Percentiles rank a stretch among this genome's conserved stretches.
These are phyloP conservation scores for Stegophylla sp. DNA, from an alignment of 2,888 invertebrate genomes.

Conservation along the genomic window DNA sequence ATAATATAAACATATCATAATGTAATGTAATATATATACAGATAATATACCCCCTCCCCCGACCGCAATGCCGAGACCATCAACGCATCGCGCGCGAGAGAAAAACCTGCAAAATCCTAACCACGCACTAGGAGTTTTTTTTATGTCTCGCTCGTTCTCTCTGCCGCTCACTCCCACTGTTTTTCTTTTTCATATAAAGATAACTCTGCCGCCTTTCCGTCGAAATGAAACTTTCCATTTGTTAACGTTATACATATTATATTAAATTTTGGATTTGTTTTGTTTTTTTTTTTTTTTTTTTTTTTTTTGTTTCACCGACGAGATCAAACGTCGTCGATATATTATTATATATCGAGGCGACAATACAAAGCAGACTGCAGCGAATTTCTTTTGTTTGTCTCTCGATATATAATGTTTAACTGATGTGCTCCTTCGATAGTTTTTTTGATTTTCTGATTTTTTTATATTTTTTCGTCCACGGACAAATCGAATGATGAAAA, in stretches of 20 bases:
- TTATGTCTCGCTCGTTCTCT: not conserved
- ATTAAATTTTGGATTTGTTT: too few species aligned
- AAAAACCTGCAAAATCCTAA: slow-evolving; percentile 5
- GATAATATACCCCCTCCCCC: not conserved
- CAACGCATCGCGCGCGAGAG: slow-evolving; percentile 16
- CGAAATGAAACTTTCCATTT: slow-evolving; percentile 19
- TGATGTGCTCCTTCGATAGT: slow-evolving; percentile 21
- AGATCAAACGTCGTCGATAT: slow-evolving; percentile 13
- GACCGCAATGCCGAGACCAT: not conserved
- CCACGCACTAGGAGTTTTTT: not conserved
- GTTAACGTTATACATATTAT: slow-evolving; percentile 1
- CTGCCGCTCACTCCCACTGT: not conserved
- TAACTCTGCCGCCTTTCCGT: not conserved
- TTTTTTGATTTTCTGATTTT: too few species aligned
- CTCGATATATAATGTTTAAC: slow-evolving; percentile 15
- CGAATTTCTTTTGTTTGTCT: slow-evolving; percentile 25
- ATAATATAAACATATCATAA: too few species aligned
- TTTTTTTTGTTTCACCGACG: not conserved
- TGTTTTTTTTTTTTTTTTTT: slow-evolving; percentile 4
- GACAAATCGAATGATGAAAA: slow-evolving; percentile 31
- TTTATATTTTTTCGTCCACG: not conserved
- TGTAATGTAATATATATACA: too few species aligned
- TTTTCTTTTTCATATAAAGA: not conserved
- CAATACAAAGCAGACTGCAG: not conserved
- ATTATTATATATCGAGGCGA: not conserved